These are phyloP conservation scores for Scaptomyza montana DNA, from an alignment of 1,140 invertebrate species.

Conservation along the genomic window DNA sequence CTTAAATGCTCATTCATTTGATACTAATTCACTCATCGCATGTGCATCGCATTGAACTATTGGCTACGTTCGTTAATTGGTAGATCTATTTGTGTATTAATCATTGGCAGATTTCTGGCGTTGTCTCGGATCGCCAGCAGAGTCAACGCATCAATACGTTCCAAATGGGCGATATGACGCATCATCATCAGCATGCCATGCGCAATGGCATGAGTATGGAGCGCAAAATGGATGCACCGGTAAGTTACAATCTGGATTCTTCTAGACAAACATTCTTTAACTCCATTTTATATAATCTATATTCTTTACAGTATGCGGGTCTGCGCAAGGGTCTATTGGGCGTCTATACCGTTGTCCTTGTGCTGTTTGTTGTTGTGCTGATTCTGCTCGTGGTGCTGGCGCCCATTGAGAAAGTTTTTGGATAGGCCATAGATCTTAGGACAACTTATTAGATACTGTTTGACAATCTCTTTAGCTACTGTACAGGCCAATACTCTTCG, in stretches of 20 bases:
- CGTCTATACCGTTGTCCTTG: slow-evolving; percentile 89
- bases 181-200: slow-evolving; percentile 85
- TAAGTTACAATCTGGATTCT: slow-evolving; percentile 83
- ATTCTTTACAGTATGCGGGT: slow-evolving; percentile 87
- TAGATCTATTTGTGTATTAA: slow-evolving; percentile 82
- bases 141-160: slow-evolving; percentile 90
- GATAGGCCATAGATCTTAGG: slow-evolving; percentile 6
- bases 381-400: slow-evolving; percentile 90
- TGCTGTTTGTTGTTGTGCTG: slow-evolving; percentile 87
- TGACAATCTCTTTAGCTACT: slow-evolving; percentile 26
- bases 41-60: slow-evolving; percentile 23
- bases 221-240: slow-evolving; percentile 89
- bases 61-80: slow-evolving; percentile 62
- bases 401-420: slow-evolving; percentile 86
- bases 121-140: slow-evolving; percentile 88
- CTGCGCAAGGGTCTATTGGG: slow-evolving; percentile 90
- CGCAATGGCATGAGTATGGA: slow-evolving; percentile 87
- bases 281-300: slow-evolving; percentile 1
- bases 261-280: neutral
- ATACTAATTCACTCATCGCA: slow-evolving; percentile 69
- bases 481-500: slow-evolving; percentile 37
- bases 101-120: slow-evolving; percentile 87
- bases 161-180: slow-evolving; percentile 91
- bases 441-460: neutral
- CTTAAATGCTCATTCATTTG: slow-evolving; percentile 66